A percentile compares a stretch with the other conserved stretches of the same genome.
Conservation (phyloP, 2,797 vertebrate species). For the Acanthurus leucopareius region DNA sequence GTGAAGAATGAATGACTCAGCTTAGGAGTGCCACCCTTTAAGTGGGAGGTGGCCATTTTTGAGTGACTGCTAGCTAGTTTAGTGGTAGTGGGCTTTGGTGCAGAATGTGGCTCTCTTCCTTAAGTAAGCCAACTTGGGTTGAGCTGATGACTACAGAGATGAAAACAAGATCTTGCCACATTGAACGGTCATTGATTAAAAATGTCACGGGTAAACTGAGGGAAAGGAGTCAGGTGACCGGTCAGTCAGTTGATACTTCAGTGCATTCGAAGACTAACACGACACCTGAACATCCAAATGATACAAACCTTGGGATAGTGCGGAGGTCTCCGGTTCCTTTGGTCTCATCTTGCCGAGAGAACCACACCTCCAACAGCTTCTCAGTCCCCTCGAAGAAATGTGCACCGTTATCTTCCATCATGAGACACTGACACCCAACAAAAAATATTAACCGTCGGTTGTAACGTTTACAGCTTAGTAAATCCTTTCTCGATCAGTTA, state of each 20-base stretch:
- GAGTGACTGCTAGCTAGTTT: constrained; percentile 49
- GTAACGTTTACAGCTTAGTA: constrained; percentile 82
- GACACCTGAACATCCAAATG: constrained; percentile 14
- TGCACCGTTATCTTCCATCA: constrained; percentile 96
- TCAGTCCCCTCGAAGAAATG: constrained; percentile 99
- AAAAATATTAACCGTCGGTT: constrained; percentile 86
- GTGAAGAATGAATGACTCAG: constrained; percentile 77
- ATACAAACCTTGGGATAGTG: constrained; percentile 94
- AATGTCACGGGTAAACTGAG: neutral
- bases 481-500: constrained; percentile 80
- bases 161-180: neutral
- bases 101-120: neutral
- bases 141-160: rapidly evolving
- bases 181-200: neutral
- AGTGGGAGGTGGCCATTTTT: constrained; percentile 79
- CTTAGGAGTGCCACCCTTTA: constrained; percentile 18
- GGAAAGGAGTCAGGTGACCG: constrained; percentile 1
- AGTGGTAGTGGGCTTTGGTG: neutral
- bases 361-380: constrained; percentile 99
- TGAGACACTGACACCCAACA: constrained; percentile 94
- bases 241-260: neutral
- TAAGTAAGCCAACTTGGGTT: neutral
- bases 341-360: constrained; percentile 93
- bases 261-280: neutral
- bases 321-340: constrained; percentile 97